Conservation (phyloP, 2,888 invertebrate species). For the Gymnoscelis rufifasciata region DNA sequence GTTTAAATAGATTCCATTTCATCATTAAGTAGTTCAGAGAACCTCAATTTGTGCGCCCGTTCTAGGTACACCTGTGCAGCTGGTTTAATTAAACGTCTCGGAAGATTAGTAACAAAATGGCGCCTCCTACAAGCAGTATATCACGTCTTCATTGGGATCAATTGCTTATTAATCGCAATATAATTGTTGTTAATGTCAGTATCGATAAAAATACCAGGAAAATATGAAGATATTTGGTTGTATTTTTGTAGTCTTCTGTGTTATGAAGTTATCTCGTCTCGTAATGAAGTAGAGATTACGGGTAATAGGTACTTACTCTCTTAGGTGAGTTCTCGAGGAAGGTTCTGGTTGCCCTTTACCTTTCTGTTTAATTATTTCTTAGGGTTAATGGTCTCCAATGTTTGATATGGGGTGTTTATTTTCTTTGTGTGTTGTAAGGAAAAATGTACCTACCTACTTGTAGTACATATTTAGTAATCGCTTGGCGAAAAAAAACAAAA, state of each 20-base stretch:
- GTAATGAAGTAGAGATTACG: background rate
- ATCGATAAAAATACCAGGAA: slow-evolving; percentile 27
- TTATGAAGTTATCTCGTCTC: background rate
- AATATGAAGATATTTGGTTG: background rate
- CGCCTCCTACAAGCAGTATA: slow-evolving; percentile 20
- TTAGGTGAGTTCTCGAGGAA: no score
- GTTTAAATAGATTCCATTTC: background rate
- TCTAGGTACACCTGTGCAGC: slow-evolving; percentile 8
- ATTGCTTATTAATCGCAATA: slow-evolving; percentile 51
- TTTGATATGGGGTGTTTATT: no score
- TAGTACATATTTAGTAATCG: no score
- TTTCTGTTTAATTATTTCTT: no score
- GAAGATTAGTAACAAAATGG: slow-evolving; percentile 23
- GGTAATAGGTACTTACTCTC: no score
- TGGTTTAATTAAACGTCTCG: slow-evolving; percentile 6
- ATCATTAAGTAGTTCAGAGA: background rate
- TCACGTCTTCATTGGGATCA: slow-evolving; percentile 39
- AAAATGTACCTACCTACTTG: no score
- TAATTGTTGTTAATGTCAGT: slow-evolving; percentile 42
- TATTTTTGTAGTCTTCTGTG: slow-evolving; percentile 10
- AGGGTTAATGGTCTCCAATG: no score
- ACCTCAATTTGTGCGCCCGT: slow-evolving; percentile 3
- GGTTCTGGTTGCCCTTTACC: no score
- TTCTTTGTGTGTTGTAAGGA: no score
- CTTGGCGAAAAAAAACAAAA: no score